These are phyloP conservation scores for Uloborus diversus DNA, from an alignment of 1,140 invertebrate genomes.

Conservation along the genomic window DNA sequence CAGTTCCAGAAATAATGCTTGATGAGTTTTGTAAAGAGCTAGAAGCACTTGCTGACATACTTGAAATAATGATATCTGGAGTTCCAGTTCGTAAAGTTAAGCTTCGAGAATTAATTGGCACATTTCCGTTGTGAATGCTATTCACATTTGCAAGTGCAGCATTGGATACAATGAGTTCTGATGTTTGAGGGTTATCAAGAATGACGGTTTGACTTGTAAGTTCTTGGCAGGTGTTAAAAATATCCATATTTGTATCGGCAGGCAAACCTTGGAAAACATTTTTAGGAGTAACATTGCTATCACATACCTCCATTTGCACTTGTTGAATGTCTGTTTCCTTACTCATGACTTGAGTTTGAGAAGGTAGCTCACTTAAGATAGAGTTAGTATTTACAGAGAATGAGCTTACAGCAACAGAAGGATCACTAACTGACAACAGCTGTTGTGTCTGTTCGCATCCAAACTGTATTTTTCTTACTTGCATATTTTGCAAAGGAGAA, in stretches of 20 bases:
- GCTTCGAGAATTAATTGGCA: conserved; percentile 7
- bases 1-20: background rate
- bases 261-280: conserved; percentile 10
- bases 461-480: conserved; percentile 29
- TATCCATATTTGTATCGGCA: conserved; percentile 8
- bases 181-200: background rate
- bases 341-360: background rate
- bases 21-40: background rate
- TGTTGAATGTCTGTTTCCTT: background rate
- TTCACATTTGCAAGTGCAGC: background rate
- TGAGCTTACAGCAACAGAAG: background rate
- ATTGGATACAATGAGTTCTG: background rate
- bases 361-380: conserved; percentile 7
- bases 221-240: conserved; percentile 26
- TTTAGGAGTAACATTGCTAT: background rate
- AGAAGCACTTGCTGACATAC: background rate
- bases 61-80: background rate
- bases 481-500: conserved; percentile 20
- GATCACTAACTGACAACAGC: background rate
- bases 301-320: background rate
- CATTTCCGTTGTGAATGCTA: conserved; percentile 5
- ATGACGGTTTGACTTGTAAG: background rate
- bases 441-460: background rate
- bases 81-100: background rate
- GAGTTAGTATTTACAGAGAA: conserved; percentile 2